Evolutionary conservation across 2,113 vertebrate species (phyloP), one percentile per base, ranked within the genome.

Genomic region (Zeus faber): DNA sequence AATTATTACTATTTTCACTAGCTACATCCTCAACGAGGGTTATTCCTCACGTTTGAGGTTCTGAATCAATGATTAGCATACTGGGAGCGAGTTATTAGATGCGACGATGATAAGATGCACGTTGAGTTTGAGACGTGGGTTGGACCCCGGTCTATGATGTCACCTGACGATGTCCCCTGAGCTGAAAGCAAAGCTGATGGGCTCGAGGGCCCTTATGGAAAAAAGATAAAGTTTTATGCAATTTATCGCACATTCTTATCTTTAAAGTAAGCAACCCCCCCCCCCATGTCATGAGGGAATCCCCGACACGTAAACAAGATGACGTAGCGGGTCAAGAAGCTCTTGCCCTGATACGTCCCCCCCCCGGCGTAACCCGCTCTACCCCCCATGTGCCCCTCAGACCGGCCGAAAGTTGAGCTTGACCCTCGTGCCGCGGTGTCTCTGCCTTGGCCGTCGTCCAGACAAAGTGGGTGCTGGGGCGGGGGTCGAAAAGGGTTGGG

Each of bases 251-350:
- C 26, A 41, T 57, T 44, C 50, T 65, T 48, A 58, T 14, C 13
- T 37, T 37, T 10, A n/a, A n/a, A n/a, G 13, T 14, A 37, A 33
- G 29, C 8, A 13, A 33, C 40, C 41, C 4, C n/a, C 39, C 3
- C 41, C 18, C 17, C 41, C 18, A 44, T 45, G 52, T 31, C 11
- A 2, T 1, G 26, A 69, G 79, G 88, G 84, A 85, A 88, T 85
- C 88, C 88, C 77, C 55, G 62, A 35, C 20, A 14, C 7, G 65
- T 85, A 72, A 81, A 86, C 76, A 86, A 56, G 31, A 70, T 85
- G 82, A 88, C 80, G 65, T 65, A 45, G 44, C 47, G 43, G 40
- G 13, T 62, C 35, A 20, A 77, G 77, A 79, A 83, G 56, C 13
- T 58, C 23, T 55, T 20, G 29, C 50, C 21, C 41, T 72, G 82